These are phyloP conservation scores for Drosophila grimshawi DNA, from an alignment of 1,140 invertebrate genomes.

Conservation along the genomic window DNA sequence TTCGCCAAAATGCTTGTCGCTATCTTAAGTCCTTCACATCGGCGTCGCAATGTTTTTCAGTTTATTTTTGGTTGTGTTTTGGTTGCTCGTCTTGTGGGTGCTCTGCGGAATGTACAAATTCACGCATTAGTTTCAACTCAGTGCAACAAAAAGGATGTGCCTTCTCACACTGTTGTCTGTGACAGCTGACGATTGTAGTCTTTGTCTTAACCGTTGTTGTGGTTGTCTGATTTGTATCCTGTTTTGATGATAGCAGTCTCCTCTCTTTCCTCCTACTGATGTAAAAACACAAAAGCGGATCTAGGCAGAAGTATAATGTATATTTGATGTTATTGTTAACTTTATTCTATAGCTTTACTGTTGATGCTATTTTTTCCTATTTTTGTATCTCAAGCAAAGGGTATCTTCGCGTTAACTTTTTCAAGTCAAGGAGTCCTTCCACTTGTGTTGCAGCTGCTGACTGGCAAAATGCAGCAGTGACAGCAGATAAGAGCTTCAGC, in stretches of 20 bases:
- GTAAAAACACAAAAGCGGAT: too few species aligned
- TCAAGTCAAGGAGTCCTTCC: too few species aligned
- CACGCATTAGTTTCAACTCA: constrained; percentile 43
- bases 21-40: constrained; percentile 37
- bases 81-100: not conserved
- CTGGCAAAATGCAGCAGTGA: constrained; percentile 17
- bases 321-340: not conserved
- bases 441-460: constrained; percentile 6
- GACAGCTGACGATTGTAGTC: not conserved
- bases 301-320: too few species aligned
- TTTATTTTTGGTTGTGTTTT: constrained; percentile 30
- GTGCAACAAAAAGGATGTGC: constrained; percentile 1
- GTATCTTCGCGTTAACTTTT: not conserved
- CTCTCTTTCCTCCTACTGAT: too few species aligned
- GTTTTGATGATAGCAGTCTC: too few species aligned
- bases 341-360: not conserved
- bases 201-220: constrained; percentile 1
- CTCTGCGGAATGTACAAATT: constrained; percentile 42
- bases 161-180: not conserved
- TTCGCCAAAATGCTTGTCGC: constrained; percentile 27
- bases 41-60: constrained; percentile 23
- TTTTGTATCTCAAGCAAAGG: not conserved
- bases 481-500: constrained; percentile 32
- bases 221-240: too few species aligned
- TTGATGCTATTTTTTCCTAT: not conserved